Evolutionary conservation across 2,888 invertebrate species (phyloP).

Genomic region (Hirudinaria manillensis): DNA sequence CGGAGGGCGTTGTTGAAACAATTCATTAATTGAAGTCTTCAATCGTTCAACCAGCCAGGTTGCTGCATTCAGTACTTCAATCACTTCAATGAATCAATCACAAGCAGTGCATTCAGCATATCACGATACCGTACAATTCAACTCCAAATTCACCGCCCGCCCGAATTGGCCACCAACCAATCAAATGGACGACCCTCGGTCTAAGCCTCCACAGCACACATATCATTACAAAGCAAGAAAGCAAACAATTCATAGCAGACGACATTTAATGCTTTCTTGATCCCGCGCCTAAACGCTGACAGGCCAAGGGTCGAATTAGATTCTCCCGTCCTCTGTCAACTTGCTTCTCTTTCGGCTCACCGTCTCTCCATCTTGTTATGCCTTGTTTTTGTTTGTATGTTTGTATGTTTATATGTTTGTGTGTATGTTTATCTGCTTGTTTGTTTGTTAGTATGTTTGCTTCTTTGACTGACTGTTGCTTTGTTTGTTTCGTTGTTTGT

Average conservation of each 20-base stretch:
- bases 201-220: neutral
- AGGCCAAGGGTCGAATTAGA: conserved; percentile 8
- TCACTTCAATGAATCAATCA: too few relatives aligned
- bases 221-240: conserved; percentile 15
- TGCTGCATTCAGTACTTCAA: too few relatives aligned
- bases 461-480: neutral
- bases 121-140: too few relatives aligned
- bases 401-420: neutral
- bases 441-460: neutral
- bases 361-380: neutral
- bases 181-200: too few relatives aligned
- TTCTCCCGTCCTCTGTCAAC: neutral
- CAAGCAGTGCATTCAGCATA: too few relatives aligned
- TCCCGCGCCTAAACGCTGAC: conserved; percentile 13
- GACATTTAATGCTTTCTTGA: conserved; percentile 15
- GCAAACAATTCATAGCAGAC: conserved; percentile 7
- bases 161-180: too few relatives aligned
- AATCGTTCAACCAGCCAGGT: too few relatives aligned
- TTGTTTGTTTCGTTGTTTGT: too few relatives aligned
- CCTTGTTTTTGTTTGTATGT: conserved; percentile 2
- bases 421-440: neutral
- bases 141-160: too few relatives aligned
- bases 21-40: too few relatives aligned
- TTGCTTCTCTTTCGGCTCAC: neutral
- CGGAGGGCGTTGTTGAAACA: too few relatives aligned